Evolutionary conservation across 2,888 invertebrate species (phyloP), one percentile per base, ranked within the genome.

Genomic region (Hirtodrosophila confusa): DNA sequence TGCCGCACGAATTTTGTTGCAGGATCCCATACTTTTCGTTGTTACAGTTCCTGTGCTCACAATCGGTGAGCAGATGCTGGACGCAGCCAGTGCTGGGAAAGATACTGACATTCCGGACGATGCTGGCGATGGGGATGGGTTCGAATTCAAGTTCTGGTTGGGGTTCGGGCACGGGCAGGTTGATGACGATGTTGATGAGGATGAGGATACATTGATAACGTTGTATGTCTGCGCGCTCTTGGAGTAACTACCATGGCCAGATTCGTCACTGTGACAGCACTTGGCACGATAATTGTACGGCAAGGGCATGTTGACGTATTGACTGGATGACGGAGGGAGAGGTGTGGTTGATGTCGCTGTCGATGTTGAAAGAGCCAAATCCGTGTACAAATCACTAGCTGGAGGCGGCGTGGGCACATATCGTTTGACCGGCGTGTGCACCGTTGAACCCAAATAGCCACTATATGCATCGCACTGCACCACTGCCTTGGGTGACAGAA

Each of bases 371-470:
- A 60, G 35, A 51, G 70, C 58, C 43, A 57, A 45, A 35, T 65
- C 69, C 12, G 69, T 45, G 54, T 69, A 91, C 0, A 89, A 47
- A 49, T 91, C 90, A 39, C 74, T 80, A n/a, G 89, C 74, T 39
- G 91, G 88, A 3, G 92, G 91, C 17, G 92, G 92, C 4, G 91
- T 91, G 4, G 92, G 92, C 11, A 92, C 89, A 61, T 92, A 92
- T 0, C 92, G 90, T 50, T 92, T 92, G 0, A 92, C 90, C 3
- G 92, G 92, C 5, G 92, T 92, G 61, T 92, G 92, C 4, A 91
- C 91, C 10, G 91, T 88, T n/a, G 92, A 90, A 0, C 91, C 88
- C 45, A 92, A 72, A 69, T 91, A 92, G 2, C 89, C 83, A 24
- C 68, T 62, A 17, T 87, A 82, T 31, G 90, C 86, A 63, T 91